phyloP scores from a whole-genome alignment of 2,888 invertebrate species.

The Acronicta leporina region DNA sequence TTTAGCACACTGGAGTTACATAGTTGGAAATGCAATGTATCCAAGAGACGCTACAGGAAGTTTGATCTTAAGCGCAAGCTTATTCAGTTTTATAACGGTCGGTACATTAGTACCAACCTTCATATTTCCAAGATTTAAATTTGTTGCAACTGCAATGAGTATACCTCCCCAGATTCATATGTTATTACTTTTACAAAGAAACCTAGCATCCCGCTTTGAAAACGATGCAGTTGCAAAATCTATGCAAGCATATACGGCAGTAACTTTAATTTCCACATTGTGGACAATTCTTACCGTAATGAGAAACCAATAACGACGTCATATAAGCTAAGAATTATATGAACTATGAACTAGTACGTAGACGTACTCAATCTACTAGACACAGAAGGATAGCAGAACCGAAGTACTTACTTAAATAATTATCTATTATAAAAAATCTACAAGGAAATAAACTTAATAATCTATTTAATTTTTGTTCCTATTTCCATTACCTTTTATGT shows the following conservation, averaged over 20 bases:
- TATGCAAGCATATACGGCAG: constrained; percentile 61
- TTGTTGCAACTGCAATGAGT: constrained; percentile 65
- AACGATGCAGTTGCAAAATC: constrained; percentile 63
- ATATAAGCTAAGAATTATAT: too few relatives aligned
- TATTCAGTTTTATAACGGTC: constrained; percentile 65
- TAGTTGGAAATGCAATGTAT: constrained; percentile 66
- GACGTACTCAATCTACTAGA: too few relatives aligned
- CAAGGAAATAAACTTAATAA: constrained; percentile 12
- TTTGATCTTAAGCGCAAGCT: constrained; percentile 55
- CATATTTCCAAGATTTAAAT: constrained; percentile 66
- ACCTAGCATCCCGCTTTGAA: constrained; percentile 53
- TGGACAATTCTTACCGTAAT: constrained; percentile 66
- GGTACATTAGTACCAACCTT: constrained; percentile 65
- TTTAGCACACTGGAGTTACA: constrained; percentile 75
- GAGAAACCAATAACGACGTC: neutral
- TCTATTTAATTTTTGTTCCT: constrained; percentile 29
- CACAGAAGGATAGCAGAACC: too few relatives aligned
- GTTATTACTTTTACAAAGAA: constrained; percentile 65
- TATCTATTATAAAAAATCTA: neutral
- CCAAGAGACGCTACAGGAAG: constrained; percentile 57
- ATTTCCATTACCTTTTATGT: too few relatives aligned
- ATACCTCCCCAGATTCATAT: constrained; percentile 76
- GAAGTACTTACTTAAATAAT: neutral
- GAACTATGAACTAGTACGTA: too few relatives aligned
- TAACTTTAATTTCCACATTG: constrained; percentile 65